A percentile compares a stretch with the other conserved stretches of the same genome.
phyloP scores from a whole-genome alignment of 2,797 vertebrate genomes.

The Numenius phaeopus region DNA sequence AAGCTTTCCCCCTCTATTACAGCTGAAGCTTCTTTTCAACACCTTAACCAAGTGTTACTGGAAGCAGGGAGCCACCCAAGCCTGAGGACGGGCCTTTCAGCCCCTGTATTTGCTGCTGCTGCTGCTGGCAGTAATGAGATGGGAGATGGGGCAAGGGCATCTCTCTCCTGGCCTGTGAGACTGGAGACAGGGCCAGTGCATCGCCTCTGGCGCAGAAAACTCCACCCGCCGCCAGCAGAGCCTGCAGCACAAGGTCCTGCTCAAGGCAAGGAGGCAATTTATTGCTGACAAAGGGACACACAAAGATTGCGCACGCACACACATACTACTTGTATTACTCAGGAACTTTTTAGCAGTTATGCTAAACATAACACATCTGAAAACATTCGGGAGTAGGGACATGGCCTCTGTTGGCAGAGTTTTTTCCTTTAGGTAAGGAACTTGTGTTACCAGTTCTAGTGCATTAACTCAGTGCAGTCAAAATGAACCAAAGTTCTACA shows the following conservation, averaged over 20 bases:
- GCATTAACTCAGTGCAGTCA: background rate
- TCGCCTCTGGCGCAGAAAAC: background rate
- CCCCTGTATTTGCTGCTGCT: background rate
- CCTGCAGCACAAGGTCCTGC: background rate
- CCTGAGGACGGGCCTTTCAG: too few relatives aligned
- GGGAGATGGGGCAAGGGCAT: too few relatives aligned
- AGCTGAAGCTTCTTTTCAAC: background rate
- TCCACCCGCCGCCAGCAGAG: rapidly evolving
- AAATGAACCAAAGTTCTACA: background rate
- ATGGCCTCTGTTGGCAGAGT: background rate
- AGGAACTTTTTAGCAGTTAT: background rate
- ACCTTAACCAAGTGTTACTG: background rate
- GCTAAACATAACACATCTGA: background rate
- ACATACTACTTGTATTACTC: background rate
- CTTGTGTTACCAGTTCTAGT: background rate
- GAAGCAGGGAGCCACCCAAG: background rate
- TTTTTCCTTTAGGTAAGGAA: background rate
- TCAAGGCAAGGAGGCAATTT: background rate
- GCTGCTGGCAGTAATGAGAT: background rate
- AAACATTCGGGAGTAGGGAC: background rate
- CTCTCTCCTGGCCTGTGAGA: background rate
- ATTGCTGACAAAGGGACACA: background rate
- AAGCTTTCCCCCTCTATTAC: background rate
- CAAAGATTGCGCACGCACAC: background rate
- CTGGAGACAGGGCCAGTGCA: background rate